These are phyloP conservation scores for Cosmia trapezina DNA, from an alignment of 2,888 invertebrate genomes.

Conservation along the genomic window DNA sequence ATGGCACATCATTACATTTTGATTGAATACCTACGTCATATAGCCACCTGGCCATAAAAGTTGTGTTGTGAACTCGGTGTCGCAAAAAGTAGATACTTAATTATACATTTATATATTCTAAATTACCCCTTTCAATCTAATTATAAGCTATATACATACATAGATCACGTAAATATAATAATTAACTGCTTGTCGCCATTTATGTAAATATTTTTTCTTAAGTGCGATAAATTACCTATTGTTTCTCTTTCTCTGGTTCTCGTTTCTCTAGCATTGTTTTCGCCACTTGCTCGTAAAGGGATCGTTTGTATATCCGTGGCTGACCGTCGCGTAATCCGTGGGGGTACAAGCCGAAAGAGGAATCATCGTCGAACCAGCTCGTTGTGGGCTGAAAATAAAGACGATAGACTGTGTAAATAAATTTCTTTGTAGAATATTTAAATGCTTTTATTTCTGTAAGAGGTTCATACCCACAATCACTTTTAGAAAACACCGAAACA, in stretches of 20 bases:
- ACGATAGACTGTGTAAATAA: neutral
- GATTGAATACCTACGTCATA: neutral
- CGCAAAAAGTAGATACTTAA: constrained; percentile 8
- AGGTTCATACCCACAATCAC: too few relatives aligned
- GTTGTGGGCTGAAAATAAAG: constrained; percentile 79
- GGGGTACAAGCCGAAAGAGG: constrained; percentile 76
- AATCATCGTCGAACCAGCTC: constrained; percentile 84
- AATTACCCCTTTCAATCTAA: constrained; percentile 40
- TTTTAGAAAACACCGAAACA: too few relatives aligned
- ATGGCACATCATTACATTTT: constrained; percentile 47
- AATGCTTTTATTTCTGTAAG: too few relatives aligned
- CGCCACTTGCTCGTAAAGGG: constrained; percentile 81
- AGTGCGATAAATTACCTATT: constrained; percentile 61
- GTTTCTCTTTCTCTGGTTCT: constrained; percentile 65
- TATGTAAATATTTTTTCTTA: constrained; percentile 3
- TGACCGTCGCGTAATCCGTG: constrained; percentile 78
- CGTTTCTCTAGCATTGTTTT: constrained; percentile 77
- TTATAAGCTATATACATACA: constrained; percentile 55
- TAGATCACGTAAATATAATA: constrained; percentile 38
- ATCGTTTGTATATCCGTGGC: constrained; percentile 87
- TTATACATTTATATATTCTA: constrained; percentile 8
- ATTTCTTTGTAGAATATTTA: neutral
- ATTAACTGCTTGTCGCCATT: constrained; percentile 40
- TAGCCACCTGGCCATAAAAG: constrained; percentile 1
- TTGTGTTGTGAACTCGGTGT: constrained; percentile 5